These are phyloP conservation scores for Naja naja DNA, from an alignment of 2,113 vertebrate genomes.

Conservation along the genomic window DNA sequence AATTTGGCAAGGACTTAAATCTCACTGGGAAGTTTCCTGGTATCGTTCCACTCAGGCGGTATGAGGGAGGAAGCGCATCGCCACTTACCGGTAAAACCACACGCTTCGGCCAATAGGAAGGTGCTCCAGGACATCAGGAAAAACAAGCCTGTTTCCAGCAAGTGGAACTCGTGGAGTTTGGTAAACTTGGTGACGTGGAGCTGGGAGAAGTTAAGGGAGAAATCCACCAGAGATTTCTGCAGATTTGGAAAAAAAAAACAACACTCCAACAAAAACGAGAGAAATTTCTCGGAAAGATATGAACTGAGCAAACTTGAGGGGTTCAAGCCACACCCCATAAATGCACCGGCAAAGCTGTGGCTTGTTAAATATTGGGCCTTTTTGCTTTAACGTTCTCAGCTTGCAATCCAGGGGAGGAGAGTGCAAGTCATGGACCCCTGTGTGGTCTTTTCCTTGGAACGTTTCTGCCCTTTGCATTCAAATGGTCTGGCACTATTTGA, in stretches of 20 bases:
- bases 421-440: not conserved
- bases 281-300: no score
- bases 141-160: constrained; percentile 94
- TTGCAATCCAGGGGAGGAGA: not conserved
- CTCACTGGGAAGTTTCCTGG: not conserved
- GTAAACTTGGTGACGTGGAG: constrained; percentile 96
- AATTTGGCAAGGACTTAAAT: not conserved
- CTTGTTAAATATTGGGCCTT: not conserved
- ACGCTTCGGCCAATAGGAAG: constrained; percentile 93
- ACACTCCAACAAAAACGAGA: no score
- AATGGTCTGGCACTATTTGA: no score
- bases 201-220: constrained; percentile 63
- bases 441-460: not conserved
- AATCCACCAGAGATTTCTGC: not conserved
- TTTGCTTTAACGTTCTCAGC: not conserved
- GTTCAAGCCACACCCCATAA: not conserved
- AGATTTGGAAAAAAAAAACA: not conserved
- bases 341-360: not conserved
- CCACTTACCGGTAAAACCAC: constrained; percentile 91
- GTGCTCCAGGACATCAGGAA: constrained; percentile 99
- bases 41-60: not conserved
- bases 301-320: not conserved
- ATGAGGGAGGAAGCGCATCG: not conserved
- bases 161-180: constrained; percentile 90
- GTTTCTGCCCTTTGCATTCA: not conserved